Conservation (phyloP, 1,140 invertebrate species). For the Stenopsyche tienmushanensis region DNA sequence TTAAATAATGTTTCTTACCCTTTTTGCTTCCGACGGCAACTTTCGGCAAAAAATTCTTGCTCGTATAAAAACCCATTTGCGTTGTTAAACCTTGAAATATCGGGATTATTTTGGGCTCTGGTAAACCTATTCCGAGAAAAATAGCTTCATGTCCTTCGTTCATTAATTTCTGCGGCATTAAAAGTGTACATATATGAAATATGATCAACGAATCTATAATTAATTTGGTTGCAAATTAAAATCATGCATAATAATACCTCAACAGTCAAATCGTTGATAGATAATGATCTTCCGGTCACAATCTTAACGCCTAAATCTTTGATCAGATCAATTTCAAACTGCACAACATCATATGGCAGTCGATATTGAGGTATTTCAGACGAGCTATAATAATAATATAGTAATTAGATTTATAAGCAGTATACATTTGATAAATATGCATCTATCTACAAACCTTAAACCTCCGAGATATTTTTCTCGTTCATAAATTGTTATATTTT, state of each 20-base stretch:
- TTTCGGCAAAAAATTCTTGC: conserved; percentile 88
- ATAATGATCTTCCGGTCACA: conserved; percentile 63
- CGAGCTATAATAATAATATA: conserved; percentile 62
- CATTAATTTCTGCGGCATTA: conserved; percentile 62
- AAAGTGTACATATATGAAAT: conserved; percentile 2
- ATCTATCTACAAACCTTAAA: conserved; percentile 64
- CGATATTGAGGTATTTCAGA: conserved; percentile 97
- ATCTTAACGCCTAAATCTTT: conserved; percentile 92
- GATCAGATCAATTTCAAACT: conserved; percentile 91
- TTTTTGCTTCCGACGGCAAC: conserved; percentile 88
- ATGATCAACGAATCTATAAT: not conserved
- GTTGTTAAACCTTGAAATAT: conserved; percentile 79
- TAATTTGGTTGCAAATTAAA: not conserved
- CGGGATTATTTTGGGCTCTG: conserved; percentile 79
- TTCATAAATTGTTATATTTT: conserved; percentile 90
- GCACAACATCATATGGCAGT: conserved; percentile 87
- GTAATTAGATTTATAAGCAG: conserved; percentile 2
- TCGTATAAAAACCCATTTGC: conserved; percentile 91
- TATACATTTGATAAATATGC: not conserved
- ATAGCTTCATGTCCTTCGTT: conserved; percentile 73
- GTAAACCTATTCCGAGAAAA: conserved; percentile 93
- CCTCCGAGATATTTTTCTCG: conserved; percentile 86
- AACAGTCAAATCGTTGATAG: conserved; percentile 70
- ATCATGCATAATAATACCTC: conserved; percentile 53
- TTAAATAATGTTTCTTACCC: conserved; percentile 58